Conservation (phyloP, 2,797 vertebrate genomes). For the Eutrigla gurnardus region DNA sequence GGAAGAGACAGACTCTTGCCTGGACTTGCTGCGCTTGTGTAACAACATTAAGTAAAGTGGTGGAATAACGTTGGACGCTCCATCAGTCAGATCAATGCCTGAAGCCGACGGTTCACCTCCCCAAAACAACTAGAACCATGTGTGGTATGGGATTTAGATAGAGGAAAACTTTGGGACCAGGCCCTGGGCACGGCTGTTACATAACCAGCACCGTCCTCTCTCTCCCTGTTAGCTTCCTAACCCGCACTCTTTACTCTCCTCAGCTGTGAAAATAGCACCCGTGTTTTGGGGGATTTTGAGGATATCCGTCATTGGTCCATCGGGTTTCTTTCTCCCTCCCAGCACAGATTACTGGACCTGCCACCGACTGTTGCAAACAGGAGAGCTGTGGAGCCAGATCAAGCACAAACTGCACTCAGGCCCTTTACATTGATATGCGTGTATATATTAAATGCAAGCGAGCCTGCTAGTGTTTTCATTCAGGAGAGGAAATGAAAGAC, state of each 20-base stretch:
- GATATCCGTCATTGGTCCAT: conserved; percentile 43
- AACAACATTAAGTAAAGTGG: conserved; percentile 51
- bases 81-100: conserved; percentile 64
- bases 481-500: conserved; percentile 38
- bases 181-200: conserved; percentile 66
- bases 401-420: conserved; percentile 1
- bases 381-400: background rate
- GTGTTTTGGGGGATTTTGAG: conserved; percentile 58
- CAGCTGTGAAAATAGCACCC: conserved; percentile 73
- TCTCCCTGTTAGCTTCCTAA: conserved; percentile 27
- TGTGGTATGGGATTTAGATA: conserved; percentile 78
- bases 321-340: conserved; percentile 9
- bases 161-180: conserved; percentile 47
- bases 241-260: conserved; percentile 39
- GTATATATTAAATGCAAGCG: conserved; percentile 17
- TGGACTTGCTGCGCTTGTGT: conserved; percentile 57
- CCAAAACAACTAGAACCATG: conserved; percentile 72
- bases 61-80: conserved; percentile 60
- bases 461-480: conserved; percentile 27
- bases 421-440: conserved; percentile 11
- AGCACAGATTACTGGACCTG: conserved; percentile 41
- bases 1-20: conserved; percentile 24
- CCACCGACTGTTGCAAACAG: conserved; percentile 38
- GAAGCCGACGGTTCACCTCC: conserved; percentile 58
- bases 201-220: conserved; percentile 60